Conservation (phyloP, 2,888 invertebrate genomes). For the Nemotelus nigrinus region DNA sequence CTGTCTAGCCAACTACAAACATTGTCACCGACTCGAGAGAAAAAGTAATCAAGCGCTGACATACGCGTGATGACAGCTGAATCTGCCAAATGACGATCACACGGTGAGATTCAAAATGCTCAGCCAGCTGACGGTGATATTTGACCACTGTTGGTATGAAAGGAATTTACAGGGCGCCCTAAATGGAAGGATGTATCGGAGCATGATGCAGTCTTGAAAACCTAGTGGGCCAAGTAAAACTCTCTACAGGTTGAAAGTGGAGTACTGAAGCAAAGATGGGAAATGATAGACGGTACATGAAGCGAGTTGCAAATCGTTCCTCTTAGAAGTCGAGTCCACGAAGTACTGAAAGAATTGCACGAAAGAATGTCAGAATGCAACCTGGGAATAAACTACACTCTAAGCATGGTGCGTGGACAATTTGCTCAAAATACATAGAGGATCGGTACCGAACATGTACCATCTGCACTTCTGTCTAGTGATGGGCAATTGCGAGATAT, state of each 20-base stretch:
- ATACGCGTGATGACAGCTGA: too few species aligned
- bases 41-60: too few species aligned
- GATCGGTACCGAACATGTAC: neutral
- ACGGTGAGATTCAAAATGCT: neutral
- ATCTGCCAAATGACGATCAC: neutral
- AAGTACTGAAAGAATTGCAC: slow-evolving; percentile 50
- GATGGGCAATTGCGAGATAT: too few species aligned
- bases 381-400: slow-evolving; percentile 51
- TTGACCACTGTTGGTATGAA: neutral
- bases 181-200: neutral
- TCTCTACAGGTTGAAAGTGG: slow-evolving; percentile 12
- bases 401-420: slow-evolving; percentile 9
- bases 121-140: slow-evolving; percentile 10
- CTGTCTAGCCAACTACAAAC: too few species aligned
- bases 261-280: slow-evolving; percentile 24
- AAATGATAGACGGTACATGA: neutral
- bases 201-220: neutral
- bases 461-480: too few species aligned
- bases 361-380: slow-evolving; percentile 53
- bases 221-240: slow-evolving; percentile 9
- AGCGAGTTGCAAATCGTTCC: slow-evolving; percentile 46
- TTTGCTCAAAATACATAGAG: slow-evolving; percentile 48
- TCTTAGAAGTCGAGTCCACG: slow-evolving; percentile 48
- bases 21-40: too few species aligned
- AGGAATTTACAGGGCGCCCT: neutral